Evolutionary conservation across 1,140 invertebrate genomes (phyloP), one percentile per base, ranked within the genome.

Genomic region (Sitophilus oryzae): DNA sequence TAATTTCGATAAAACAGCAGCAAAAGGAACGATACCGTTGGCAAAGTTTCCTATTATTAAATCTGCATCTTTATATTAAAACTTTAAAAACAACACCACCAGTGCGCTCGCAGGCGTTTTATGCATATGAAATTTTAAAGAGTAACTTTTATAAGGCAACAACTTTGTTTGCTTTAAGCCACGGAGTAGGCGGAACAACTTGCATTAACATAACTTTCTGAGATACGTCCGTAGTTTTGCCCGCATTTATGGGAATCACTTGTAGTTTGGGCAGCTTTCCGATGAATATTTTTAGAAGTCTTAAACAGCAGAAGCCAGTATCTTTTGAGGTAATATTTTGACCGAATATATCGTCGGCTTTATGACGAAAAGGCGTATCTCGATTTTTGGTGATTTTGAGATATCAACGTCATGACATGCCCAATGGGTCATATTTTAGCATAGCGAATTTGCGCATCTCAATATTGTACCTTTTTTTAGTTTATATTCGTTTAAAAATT

Each of bases 111-210:
- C 19, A 14, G 38, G 14, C 38, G 38, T 40, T 40, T 40, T 40
- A 40, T 40, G 38, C 38, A 40, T 40, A 40, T 40, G 38, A 40
- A 40, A 40, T 40, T 40, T 40, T 40, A 40, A 40, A 20, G 38
- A 15, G 18, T 8, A 40, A 40, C 14, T 40, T 40, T 40, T 20
- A 20, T 15, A 15, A 40, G 38, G 14, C 25, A 30, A 20, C 38
- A 14, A 40, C 14, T 40, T 40, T 40, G 38, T 40, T 40, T 15
- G 38, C 38, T 40, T 40, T 40, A 40, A 40, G 38, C 38, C 38
- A 20, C 38, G 14, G 5, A 40, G 38, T 40, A 15, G 18, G 38
- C 38, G 14, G n/a, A 40, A 40, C 38, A 40, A 40, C 38, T 40
- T 40, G n/a, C 19, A 40, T 15, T 40, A 15, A 20, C 38, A 40